phyloP scores from a whole-genome alignment of 2,797 vertebrate species.

The Podargus strigoides region DNA sequence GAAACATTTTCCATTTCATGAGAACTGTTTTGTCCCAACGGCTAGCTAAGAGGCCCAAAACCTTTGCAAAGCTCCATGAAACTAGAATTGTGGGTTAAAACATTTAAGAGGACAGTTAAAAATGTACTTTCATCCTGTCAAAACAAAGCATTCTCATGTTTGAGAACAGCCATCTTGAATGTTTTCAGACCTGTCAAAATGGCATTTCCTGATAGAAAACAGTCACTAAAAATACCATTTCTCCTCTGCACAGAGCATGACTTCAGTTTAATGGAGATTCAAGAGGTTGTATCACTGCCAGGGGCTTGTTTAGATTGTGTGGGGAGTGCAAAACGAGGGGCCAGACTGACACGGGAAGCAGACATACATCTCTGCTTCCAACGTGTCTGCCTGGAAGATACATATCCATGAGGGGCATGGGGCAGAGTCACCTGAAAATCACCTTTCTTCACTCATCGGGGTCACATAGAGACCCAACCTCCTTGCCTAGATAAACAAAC shows the following conservation, averaged over 20 bases:
- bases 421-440: background rate
- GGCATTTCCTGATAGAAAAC: background rate
- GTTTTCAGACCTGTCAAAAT: slow-evolving; percentile 3
- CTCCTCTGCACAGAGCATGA: background rate
- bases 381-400: background rate
- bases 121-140: background rate
- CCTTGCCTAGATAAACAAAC: background rate
- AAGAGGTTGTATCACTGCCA: background rate
- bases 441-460: background rate
- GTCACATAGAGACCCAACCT: background rate
- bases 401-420: accelerated
- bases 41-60: background rate
- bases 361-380: background rate
- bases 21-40: background rate
- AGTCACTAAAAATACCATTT: background rate
- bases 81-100: background rate
- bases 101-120: background rate
- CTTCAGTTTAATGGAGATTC: background rate
- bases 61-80: background rate
- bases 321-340: background rate
- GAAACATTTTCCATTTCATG: background rate
- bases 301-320: background rate
- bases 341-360: background rate
- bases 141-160: background rate
- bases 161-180: background rate